Evolutionary conservation across 1,140 invertebrate genomes (phyloP), one percentile per base, ranked within the genome.

Genomic region (Bombus pascuorum): DNA sequence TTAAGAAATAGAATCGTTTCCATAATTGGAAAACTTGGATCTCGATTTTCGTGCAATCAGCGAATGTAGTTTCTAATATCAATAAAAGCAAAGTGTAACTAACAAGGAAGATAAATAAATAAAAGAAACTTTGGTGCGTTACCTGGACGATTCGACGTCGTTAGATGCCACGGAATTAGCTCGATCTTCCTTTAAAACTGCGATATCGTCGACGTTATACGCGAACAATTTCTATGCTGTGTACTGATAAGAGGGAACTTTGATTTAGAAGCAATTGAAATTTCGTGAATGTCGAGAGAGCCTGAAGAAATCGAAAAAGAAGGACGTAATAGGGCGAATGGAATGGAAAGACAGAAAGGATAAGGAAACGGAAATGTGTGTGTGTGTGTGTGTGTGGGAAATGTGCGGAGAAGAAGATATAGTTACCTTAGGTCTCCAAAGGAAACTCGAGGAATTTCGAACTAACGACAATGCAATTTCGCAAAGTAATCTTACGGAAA

Each of bases 401-500:
- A 74, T 28, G 65, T 12, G 59, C 10, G 53, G 75, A 57, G 12
- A 37, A 28, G 57, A 83, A 70, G 75, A 42, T 65, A 80, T 73
- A 66, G 65, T 57, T 68, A 32, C 68, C 13, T 65, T 22, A 53
- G 47, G 39, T 57, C 80, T 59, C 13, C 44, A 37, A 57, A 84
- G 79, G 53, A 74, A 84, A 75, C 57, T 39, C n/a, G 62, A 87
- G 76, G 75, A 81, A 87, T 79, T 80, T 59, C 47, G n/a, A 73
- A 68, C 68, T 89, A 89, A 85, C 78, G 87, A 87, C 81, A 87
- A 81, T 81, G 82, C 82, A 81, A 89, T 89, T 88, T 47, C 59
- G 25, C 62, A 32, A n/a, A 57, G 79, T 80, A 75, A 86, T 86
- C 79, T 78, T 25, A 25, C 44, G 18, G 53, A 25, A 37, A 59